phyloP scores from a whole-genome alignment of 1,140 invertebrate species.

The Dryas iulia region DNA sequence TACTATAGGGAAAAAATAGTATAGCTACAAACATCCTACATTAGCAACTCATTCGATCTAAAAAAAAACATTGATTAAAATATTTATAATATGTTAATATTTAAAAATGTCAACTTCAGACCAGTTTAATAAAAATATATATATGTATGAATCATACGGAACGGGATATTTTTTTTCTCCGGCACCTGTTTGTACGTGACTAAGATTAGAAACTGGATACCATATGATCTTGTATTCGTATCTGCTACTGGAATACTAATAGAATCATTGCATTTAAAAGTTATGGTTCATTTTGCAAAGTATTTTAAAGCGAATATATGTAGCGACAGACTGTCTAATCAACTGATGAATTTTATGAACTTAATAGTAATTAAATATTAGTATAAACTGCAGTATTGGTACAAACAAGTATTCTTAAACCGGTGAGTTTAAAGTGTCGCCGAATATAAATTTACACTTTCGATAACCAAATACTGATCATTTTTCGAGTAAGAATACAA shows the following conservation, averaged over 20 bases:
- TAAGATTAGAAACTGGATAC: conserved; percentile 10
- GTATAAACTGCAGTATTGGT: too few relatives aligned
- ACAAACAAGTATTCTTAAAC: too few relatives aligned
- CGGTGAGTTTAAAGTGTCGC: too few relatives aligned
- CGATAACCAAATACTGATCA: too few relatives aligned
- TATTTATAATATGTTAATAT: not conserved
- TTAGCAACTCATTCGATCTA: too few relatives aligned
- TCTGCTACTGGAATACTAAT: not conserved
- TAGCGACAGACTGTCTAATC: not conserved
- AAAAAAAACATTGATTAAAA: not conserved
- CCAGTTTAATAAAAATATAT: not conserved
- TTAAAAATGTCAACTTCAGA: not conserved
- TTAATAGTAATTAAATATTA: too few relatives aligned
- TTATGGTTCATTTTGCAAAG: not conserved
- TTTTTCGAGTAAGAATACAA: too few relatives aligned
- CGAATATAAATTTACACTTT: too few relatives aligned
- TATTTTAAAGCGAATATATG: not conserved
- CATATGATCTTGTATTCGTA: conserved; percentile 9
- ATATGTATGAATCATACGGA: conserved; percentile 10
- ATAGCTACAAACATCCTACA: too few relatives aligned
- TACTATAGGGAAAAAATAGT: too few relatives aligned
- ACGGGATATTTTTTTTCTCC: conserved; percentile 11
- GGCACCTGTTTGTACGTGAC: conserved; percentile 15
- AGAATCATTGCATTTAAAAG: not conserved
- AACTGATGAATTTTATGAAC: too few relatives aligned